These are phyloP conservation scores for Thryonomys swinderianus DNA, from an alignment of 2,113 vertebrate genomes.

Conservation along the genomic window DNA sequence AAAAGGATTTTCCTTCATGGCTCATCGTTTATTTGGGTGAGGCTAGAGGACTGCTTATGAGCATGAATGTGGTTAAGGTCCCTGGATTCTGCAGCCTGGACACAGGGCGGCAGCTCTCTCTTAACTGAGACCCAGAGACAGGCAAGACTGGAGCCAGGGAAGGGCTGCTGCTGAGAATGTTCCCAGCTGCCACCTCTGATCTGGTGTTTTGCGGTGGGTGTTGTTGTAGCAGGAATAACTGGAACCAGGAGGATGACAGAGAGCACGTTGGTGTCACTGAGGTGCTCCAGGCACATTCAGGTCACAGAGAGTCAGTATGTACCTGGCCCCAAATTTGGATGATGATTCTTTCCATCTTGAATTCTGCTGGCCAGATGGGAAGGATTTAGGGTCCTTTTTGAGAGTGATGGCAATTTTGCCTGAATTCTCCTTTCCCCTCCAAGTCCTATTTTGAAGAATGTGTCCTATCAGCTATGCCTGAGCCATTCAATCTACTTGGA, in stretches of 20 bases:
- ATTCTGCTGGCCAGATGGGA: rapidly evolving
- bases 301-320: rapidly evolving
- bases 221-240: not conserved
- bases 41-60: not conserved
- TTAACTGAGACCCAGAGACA: rapidly evolving
- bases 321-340: too few species aligned
- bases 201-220: rapidly evolving
- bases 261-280: rapidly evolving
- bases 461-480: not conserved
- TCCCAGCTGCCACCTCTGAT: not conserved
- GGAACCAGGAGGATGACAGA: not conserved
- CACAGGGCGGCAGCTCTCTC: rapidly evolving
- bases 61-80: not conserved
- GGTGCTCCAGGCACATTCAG: rapidly evolving
- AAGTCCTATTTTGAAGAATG: not conserved
- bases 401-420: not conserved
- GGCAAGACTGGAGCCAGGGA: not conserved
- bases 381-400: not conserved
- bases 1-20: not conserved
- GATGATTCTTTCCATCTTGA: not conserved
- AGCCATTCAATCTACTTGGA: not conserved
- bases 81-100: rapidly evolving
- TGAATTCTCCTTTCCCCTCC: not conserved
- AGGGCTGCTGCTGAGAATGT: not conserved
- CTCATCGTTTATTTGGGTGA: not conserved